Base-by-base conservation (phyloP, 1,140 invertebrate species). In the Agrilus planipennis region DNA sequence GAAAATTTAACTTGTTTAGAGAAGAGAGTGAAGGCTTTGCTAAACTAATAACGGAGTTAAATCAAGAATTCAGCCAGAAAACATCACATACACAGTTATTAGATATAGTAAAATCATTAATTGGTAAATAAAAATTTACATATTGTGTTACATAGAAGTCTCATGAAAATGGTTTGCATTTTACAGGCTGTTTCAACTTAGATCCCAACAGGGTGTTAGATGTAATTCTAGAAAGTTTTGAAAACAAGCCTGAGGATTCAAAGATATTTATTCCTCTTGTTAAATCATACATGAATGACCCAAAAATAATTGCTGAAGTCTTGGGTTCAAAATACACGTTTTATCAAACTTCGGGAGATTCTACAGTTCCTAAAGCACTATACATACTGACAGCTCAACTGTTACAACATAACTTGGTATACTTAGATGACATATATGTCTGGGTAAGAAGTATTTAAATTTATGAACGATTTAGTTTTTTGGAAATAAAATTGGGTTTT, bases 11-110 rank as follows among this genome's bases (percentile, higher is more conserved):
- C 71, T 72, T 99, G 42, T 89, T 97, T 57, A 75, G 94, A 35
- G 96, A 99, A 71, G 96, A 99, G 67, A 94, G 84, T 69, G 96
- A 99, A 77, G 96, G 96, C 3, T 99, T 94, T 69, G 85, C 93
- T 3, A 99, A 99, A 67, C 70, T 99, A 4, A 83, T 98, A 25
- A 83, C 89, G n/a, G 94, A 98, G 70, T 69, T 98, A 40, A 92
- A 87, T 73, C 89, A 89, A 63, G 81, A 89, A 57, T 73, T 85
- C 49, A 73, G 73, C 27, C 77, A 78, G 58, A 71, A 69, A 55
- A 63, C 69, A 56, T 65, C 73, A 35, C 66, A 70, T 41, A 68
- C 69, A 51, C 65, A 72, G 44, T 72, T 84, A 50, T 70, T 91
- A 54, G 80, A 90, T 69, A 82, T 88, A 19, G 83, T 93, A 23